These are phyloP conservation scores for Girardinus metallicus DNA, from an alignment of 2,797 vertebrate genomes.

Conservation along the genomic window DNA sequence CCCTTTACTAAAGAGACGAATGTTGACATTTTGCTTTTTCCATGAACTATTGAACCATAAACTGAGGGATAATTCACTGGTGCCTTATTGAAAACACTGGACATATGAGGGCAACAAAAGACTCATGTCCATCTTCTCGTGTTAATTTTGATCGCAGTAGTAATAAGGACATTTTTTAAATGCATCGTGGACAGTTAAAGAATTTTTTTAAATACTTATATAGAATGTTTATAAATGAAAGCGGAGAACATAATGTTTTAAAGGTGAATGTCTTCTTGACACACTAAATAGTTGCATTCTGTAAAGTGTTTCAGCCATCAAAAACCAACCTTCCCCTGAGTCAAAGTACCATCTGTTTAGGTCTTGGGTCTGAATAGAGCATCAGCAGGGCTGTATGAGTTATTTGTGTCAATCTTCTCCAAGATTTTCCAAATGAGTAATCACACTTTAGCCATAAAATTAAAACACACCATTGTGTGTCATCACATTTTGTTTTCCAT, in stretches of 20 bases:
- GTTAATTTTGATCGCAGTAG: constrained; percentile 56
- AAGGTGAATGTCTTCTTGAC: not conserved
- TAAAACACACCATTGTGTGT: constrained; percentile 3
- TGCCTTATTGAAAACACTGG: constrained; percentile 89
- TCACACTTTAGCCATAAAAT: constrained; percentile 3
- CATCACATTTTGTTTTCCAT: not conserved
- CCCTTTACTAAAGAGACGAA: constrained; percentile 55
- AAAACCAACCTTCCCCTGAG: constrained; percentile 8
- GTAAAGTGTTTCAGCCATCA: constrained; percentile 40
- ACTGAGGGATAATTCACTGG: constrained; percentile 88
- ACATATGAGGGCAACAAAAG: constrained; percentile 75
- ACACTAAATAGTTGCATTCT: constrained; percentile 21
- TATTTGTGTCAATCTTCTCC: constrained; percentile 1
- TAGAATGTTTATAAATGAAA: constrained; percentile 18
- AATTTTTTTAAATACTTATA: constrained; percentile 34
- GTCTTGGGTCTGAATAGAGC: constrained; percentile 30
- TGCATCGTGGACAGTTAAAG: constrained; percentile 13
- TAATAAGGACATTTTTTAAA: constrained; percentile 3
- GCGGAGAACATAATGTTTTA: constrained; percentile 1
- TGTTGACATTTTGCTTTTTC: constrained; percentile 54
- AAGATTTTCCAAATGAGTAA: not conserved
- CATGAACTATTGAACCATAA: constrained; percentile 84
- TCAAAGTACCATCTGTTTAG: constrained; percentile 50
- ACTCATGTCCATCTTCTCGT: constrained; percentile 37
- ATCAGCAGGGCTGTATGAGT: constrained; percentile 14